A percentile compares a stretch with the other conserved stretches of the same genome.
These are phyloP conservation scores for Omphaloscelis lunosa DNA, from an alignment of 2,888 invertebrate genomes.

Conservation along the genomic window DNA sequence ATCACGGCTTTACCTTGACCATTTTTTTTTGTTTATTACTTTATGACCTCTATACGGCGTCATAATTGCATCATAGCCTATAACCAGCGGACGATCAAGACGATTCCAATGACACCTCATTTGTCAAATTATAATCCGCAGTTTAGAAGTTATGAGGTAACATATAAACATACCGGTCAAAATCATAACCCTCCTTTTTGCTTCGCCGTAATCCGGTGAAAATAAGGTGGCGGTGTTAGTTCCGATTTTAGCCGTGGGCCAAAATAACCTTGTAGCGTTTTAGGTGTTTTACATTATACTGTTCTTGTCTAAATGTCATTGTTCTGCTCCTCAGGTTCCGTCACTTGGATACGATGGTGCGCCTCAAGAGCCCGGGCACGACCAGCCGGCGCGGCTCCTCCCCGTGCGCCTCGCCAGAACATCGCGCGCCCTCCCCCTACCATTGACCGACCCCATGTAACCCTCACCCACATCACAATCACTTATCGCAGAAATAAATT, in stretches of 20 bases:
- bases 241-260: neutral
- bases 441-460: constrained; percentile 70
- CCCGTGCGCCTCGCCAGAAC: constrained; percentile 93
- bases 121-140: no score
- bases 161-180: no score
- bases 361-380: constrained; percentile 93
- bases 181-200: no score
- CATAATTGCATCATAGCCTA: no score
- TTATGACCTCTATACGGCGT: no score
- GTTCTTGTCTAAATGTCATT: neutral
- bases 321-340: constrained; percentile 92
- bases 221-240: neutral
- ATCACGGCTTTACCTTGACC: no score
- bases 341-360: constrained; percentile 96
- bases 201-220: neutral
- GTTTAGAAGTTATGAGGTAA: no score
- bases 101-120: no score
- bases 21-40: no score
- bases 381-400: constrained; percentile 92
- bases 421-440: constrained; percentile 83
- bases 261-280: no score
- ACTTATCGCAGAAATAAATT: constrained; percentile 72
- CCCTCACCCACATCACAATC: constrained; percentile 48
- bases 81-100: no score
- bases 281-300: neutral